Base-by-base conservation (phyloP, 2,113 vertebrate species). In the Hippocampus abdominalis region DNA sequence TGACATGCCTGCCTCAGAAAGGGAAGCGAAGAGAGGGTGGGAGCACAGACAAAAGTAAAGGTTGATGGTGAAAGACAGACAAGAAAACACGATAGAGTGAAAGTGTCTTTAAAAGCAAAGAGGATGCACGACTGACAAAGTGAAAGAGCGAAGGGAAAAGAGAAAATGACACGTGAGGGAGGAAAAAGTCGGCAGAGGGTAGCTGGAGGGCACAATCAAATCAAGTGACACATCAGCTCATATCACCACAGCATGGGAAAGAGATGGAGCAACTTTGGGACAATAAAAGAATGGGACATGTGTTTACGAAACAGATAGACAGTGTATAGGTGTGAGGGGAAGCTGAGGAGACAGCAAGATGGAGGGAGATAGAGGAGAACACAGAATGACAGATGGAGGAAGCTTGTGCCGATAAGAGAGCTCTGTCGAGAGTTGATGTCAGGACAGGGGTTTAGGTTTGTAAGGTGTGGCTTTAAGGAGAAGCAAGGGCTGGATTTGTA, bases 191-290 rank as follows among this genome's bases (percentile, higher is more conserved):
- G 78, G 87, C 81, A 88, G 84, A 87, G 83, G 84, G 86, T 80
- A 85, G 87, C 89, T 90, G 82, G 84, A 89, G 87, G 84, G 86
- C 80, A 86, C 75, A 79, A 86, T 90, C 85, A 89, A 85, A 78
- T 80, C 75, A 84, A 81, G 86, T 90, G 89, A 89, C 89, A 90
- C 84, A 86, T 87, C 79, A 73, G 69, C 77, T 89, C 79, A 87
- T 82, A 80, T 90, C 84, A 86, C 71, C n/a, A 27, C 27, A 62
- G 76, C 66, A 76, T 36, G n/a, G 5, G 42, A 74, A 83, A 84
- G 74, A 73, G 75, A 83, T 66, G 70, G 78, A 79, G 70, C 70
- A 66, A 85, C 72, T 75, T 76, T 68, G 70, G 77, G 76, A 73
- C 9, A 21, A 71, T 68, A 71, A 48, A 61, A 1, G 32, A 74